These are phyloP conservation scores for Genyomyrus donnyi DNA, from an alignment of 2,113 vertebrate genomes.

Conservation along the genomic window DNA sequence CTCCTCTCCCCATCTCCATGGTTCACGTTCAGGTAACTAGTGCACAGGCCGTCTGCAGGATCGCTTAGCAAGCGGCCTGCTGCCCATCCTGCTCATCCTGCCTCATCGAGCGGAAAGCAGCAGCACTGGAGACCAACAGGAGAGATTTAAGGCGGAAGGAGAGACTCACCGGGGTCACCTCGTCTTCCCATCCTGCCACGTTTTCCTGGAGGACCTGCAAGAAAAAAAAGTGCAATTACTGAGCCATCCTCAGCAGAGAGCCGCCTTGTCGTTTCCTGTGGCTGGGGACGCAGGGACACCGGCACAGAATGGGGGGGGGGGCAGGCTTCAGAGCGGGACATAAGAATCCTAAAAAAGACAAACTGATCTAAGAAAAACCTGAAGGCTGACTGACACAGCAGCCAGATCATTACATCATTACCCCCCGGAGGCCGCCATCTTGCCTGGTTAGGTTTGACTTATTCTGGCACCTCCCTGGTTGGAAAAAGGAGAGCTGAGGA, in stretches of 20 bases:
- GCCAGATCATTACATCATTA: not conserved
- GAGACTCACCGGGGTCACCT: slow-evolving; percentile 77
- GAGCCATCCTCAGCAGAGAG: not conserved
- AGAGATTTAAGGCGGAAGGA: not conserved
- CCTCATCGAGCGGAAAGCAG: slow-evolving; percentile 25
- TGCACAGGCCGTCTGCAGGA: slow-evolving; percentile 34
- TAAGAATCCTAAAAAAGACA: not conserved
- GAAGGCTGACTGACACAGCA: not conserved
- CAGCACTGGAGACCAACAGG: not conserved
- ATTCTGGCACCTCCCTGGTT: not conserved
- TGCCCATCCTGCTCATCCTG: slow-evolving; percentile 30
- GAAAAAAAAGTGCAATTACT: slow-evolving; percentile 36
- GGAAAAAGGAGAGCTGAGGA: not conserved
- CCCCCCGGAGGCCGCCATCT: not conserved
- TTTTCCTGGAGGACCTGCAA: slow-evolving; percentile 82
- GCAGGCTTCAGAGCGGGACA: not conserved
- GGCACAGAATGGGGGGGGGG: not conserved
- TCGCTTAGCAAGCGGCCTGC: slow-evolving; percentile 32
- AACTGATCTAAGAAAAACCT: not conserved
- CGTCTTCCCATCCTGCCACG: slow-evolving; percentile 81
- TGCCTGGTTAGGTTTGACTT: not conserved
- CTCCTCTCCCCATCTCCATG: slow-evolving; percentile 20
- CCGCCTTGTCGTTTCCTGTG: not conserved
- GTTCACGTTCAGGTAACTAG: slow-evolving; percentile 42
- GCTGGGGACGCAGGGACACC: not conserved